Conservation (phyloP, 2,797 vertebrate species). For the Acestrorhynchus altus region DNA sequence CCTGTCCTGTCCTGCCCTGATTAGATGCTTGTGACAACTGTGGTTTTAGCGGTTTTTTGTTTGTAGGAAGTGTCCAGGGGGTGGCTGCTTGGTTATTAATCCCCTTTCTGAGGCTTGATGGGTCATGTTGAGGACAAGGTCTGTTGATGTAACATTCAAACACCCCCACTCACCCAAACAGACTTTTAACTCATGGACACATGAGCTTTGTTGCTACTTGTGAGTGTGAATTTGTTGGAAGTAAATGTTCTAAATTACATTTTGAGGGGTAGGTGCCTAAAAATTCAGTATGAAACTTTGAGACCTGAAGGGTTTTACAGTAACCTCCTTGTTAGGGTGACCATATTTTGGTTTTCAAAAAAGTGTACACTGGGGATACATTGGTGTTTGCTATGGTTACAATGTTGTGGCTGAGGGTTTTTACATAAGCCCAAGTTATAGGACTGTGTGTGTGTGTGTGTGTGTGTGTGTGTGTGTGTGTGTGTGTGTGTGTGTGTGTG, state of each 20-base stretch:
- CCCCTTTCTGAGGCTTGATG: not conserved
- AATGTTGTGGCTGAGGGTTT: too few species aligned
- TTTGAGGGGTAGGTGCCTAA: not conserved
- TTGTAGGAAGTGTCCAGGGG: not conserved
- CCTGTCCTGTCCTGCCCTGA: not conserved
- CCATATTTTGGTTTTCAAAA: too few species aligned
- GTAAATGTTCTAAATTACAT: not conserved
- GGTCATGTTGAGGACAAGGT: slow-evolving; percentile 30
- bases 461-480: too few species aligned
- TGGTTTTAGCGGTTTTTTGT: not conserved
- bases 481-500: too few species aligned
- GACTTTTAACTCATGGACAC: not conserved
- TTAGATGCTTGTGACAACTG: not conserved
- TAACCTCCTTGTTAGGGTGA: too few species aligned
- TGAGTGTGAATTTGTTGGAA: not conserved
- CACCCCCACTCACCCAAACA: not conserved
- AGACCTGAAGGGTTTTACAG: too few species aligned
- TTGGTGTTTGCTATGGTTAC: too few species aligned
- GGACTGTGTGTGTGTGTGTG: too few species aligned
- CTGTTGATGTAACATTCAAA: slow-evolving; percentile 30
- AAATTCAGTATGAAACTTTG: too few species aligned
- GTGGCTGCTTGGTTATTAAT: slow-evolving; percentile 7
- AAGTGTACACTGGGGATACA: too few species aligned
- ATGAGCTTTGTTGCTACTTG: not conserved
- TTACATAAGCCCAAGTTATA: too few species aligned